A percentile compares a stretch with the other conserved stretches of the same genome.
Conservation (phyloP, 2,888 invertebrate species). For the Drosophila birchii region DNA sequence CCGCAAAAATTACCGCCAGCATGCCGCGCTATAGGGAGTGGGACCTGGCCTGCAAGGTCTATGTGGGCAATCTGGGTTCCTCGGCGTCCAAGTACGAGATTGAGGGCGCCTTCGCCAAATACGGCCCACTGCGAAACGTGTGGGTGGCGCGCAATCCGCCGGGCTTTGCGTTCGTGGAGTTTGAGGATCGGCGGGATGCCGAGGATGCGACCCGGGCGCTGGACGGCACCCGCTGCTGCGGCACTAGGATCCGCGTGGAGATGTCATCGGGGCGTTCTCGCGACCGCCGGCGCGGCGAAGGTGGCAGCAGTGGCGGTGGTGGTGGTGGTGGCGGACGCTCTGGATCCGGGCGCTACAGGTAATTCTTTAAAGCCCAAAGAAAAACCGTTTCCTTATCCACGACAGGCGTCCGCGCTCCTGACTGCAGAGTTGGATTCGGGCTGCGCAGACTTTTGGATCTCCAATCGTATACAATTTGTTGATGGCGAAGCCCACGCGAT, state of each 20-base stretch:
- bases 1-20: conserved; percentile 4
- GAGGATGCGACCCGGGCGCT: conserved; percentile 92
- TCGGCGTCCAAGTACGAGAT: conserved; percentile 94
- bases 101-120: conserved; percentile 93
- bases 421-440: not conserved
- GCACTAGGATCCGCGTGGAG: conserved; percentile 94
- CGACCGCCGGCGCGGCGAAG: conserved; percentile 87
- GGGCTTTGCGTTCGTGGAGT: conserved; percentile 95
- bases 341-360: conserved; percentile 35
- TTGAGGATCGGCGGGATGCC: conserved; percentile 93
- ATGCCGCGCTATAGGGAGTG: conserved; percentile 88
- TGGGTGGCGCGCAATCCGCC: conserved; percentile 97
- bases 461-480: conserved; percentile 4
- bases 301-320: conserved; percentile 76
- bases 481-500: not conserved
- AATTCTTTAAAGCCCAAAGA: not conserved
- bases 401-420: not conserved
- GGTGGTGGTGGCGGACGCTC: conserved; percentile 64
- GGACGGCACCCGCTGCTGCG: conserved; percentile 94
- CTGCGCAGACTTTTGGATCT: not conserved
- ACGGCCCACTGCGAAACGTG: conserved; percentile 93
- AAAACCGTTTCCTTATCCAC: not conserved
- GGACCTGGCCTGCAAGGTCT: conserved; percentile 94
- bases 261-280: conserved; percentile 95
- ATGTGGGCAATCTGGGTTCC: conserved; percentile 94